Evolutionary conservation across 1,140 invertebrate genomes (phyloP).

Genomic region (Ganaspis sp.): DNA sequence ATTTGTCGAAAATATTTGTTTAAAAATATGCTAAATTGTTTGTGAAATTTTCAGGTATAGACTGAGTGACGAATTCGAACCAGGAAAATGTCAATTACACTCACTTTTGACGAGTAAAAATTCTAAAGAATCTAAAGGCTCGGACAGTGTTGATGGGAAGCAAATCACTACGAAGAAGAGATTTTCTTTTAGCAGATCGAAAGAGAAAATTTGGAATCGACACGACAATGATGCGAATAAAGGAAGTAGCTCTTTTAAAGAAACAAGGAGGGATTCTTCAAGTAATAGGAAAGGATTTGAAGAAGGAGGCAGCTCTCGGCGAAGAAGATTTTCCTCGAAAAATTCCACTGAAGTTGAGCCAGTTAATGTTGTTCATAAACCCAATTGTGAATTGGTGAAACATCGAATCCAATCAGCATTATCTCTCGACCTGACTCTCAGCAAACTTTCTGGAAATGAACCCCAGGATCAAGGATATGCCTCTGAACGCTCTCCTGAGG

Average conservation of each 20-base stretch:
- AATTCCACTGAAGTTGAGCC: conserved; percentile 56
- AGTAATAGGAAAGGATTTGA: neutral
- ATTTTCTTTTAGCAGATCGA: conserved; percentile 1
- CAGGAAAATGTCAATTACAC: conserved; percentile 25
- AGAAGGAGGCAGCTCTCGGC: neutral
- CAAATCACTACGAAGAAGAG: neutral
- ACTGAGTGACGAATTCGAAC: conserved; percentile 22
- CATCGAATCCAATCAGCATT: conserved; percentile 54
- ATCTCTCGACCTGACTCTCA: conserved; percentile 63
- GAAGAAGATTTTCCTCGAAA: conserved; percentile 54
- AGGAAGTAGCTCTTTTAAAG: conserved; percentile 22
- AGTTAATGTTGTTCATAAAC: conserved; percentile 66
- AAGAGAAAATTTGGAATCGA: neutral
- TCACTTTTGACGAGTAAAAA: neutral
- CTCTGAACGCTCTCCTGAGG: conserved; percentile 86
- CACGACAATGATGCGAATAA: neutral
- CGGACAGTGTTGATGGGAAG: neutral
- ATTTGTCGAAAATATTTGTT: too few relatives aligned
- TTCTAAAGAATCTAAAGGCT: conserved; percentile 10
- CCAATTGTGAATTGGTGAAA: conserved; percentile 66
- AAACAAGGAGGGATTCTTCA: neutral
- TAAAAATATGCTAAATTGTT: neutral
- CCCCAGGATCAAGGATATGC: conserved; percentile 87
- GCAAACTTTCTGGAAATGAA: conserved; percentile 73
- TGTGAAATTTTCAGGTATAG: neutral